Base-by-base conservation (phyloP, 2,888 invertebrate genomes). In the Smittia aterrima region DNA sequence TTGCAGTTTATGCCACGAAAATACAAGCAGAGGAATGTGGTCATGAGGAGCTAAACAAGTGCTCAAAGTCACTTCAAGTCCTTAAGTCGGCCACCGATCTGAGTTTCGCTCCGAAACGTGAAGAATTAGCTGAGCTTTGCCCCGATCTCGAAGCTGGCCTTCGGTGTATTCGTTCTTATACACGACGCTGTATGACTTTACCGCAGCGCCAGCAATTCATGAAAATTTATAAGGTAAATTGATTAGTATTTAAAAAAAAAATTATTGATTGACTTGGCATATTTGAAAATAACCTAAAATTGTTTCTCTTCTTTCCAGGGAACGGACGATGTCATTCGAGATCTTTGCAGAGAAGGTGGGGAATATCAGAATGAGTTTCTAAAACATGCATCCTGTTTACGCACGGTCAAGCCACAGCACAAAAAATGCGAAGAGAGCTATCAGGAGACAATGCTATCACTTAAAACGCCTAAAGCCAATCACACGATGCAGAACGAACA, bases 81-180 rank as follows among this genome's bases (percentile, higher is more conserved):
- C 83, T 90, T 64, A 88, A 85, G 64, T 84, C 88, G 79, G 87
- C 87, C 47, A 86, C 86, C 74, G 89, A 90, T 75, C 85, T 90
- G 78, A 87, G 87, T 4, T 89, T 90, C 78, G 88, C 88, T 11
- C 85, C 88, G 40, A 88, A 87, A 62, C 85, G 86, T 78, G 86
- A 88, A 77, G 89, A 90, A 78, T 82, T 91, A 75, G 87, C 89
- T 75, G 85, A 85, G 77, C 86, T 88, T 79, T 91, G 91, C 82
- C 86, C 89, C 90, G 90, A 91, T 79, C 84, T 93, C 70, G 87
- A 89, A 77, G 86, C 87, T 70, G 91, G 92, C 1, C 88, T 92
- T 75, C 86, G 85, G 77, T 94, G 93, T 83, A 92, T 93, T 80
- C 90, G 92, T 79, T 87, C 87, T 77, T 93, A 90, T 82, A 92